Conservation (phyloP, 2,888 invertebrate genomes). For the Lasioglossum leucozonium region DNA sequence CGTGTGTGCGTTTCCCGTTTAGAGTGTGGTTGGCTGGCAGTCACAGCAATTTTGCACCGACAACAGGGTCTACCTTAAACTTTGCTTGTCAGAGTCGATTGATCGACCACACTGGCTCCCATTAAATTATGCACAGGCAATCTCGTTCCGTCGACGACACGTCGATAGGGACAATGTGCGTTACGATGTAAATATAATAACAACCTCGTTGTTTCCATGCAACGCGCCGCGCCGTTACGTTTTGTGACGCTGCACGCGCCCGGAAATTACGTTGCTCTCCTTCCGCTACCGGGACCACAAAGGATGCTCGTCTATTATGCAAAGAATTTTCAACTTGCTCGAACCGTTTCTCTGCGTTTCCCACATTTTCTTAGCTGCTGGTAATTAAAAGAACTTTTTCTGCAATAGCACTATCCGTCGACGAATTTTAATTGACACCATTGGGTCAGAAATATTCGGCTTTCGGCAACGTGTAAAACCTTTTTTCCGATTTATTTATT, state of each 20-base stretch:
- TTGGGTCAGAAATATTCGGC: background rate
- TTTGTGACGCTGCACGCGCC: background rate
- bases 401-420: background rate
- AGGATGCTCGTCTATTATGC: background rate
- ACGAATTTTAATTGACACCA: background rate
- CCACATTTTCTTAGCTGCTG: background rate
- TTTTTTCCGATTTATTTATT: too few relatives aligned
- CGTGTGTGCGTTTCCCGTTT: background rate
- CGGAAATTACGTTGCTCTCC: background rate
- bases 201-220: constrained; percentile 16
- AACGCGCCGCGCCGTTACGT: background rate
- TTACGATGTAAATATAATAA: constrained; percentile 77
- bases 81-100: constrained; percentile 49
- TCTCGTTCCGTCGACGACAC: constrained; percentile 49
- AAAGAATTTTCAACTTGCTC: background rate
- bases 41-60: background rate
- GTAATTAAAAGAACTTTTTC: background rate
- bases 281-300: background rate
- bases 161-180: constrained; percentile 64
- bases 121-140: constrained; percentile 74
- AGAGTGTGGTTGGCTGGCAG: background rate
- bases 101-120: constrained; percentile 48
- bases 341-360: background rate
- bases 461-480: background rate
- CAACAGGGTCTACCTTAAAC: constrained; percentile 8